Percentiles rank a stretch among this genome's conserved stretches.
phyloP scores from a whole-genome alignment of 2,113 vertebrate genomes.

The Oncorhynchus kisutch region DNA sequence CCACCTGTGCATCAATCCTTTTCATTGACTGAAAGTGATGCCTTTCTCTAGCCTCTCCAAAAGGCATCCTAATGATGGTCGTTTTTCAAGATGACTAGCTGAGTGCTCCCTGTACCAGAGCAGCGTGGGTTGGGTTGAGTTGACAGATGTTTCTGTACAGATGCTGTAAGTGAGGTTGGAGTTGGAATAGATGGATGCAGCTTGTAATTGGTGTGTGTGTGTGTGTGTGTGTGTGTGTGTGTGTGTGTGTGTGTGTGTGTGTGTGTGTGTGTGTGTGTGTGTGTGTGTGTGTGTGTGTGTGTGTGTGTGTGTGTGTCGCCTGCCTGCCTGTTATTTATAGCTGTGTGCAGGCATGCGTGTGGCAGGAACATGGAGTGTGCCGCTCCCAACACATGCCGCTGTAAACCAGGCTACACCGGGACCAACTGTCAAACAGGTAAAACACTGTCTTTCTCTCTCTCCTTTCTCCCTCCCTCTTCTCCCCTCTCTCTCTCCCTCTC shows the following conservation, averaged over 20 bases:
- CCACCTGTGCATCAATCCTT: too few relatives aligned
- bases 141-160: not conserved
- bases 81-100: not conserved
- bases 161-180: not conserved
- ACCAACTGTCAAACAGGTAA: conserved; percentile 63
- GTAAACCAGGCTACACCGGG: conserved; percentile 67
- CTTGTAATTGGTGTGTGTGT: conserved; percentile 1
- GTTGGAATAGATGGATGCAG: not conserved
- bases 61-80: not conserved
- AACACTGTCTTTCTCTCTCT: not conserved
- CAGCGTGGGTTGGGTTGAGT: not conserved
- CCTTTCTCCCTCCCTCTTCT: too few relatives aligned
- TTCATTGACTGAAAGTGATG: too few relatives aligned
- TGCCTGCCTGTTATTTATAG: conserved; percentile 30
- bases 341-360: conserved; percentile 68
- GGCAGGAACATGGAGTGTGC: conserved; percentile 73
- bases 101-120: not conserved
- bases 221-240: too few relatives aligned
- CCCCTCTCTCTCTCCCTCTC: not conserved
- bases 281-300: not conserved
- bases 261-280: too few relatives aligned
- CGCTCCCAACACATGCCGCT: conserved; percentile 69
- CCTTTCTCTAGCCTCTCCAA: not conserved
- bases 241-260: too few relatives aligned
- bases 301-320: not conserved